Conservation (phyloP, 92 coral and sea anemone genomes). For the Hydrozoanthus gracilis region DNA sequence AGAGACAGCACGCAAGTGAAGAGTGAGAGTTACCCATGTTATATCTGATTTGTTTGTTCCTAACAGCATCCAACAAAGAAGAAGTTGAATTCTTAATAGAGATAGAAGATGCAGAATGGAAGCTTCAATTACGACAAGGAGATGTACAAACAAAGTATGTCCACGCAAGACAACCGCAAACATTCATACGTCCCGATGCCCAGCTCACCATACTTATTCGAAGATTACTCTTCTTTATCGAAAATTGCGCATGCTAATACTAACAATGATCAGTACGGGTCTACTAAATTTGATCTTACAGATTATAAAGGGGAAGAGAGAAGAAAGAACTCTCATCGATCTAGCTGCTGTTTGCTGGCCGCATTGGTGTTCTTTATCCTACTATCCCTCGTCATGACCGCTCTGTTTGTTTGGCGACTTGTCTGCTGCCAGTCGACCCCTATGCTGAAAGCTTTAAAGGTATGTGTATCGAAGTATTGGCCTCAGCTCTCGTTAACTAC, state of each 20-base stretch:
- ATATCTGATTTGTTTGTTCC: background rate
- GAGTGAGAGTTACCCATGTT: background rate
- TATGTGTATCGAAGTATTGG: background rate
- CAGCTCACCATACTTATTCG: constrained; percentile 37
- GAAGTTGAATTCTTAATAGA: background rate
- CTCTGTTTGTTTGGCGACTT: constrained; percentile 49
- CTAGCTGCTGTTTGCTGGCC: constrained; percentile 33
- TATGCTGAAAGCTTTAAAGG: constrained; percentile 1
- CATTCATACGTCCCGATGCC: constrained; percentile 43
- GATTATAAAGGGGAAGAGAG: constrained; percentile 30
- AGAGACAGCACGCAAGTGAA: background rate
- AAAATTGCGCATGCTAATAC: background rate
- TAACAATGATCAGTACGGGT: background rate
- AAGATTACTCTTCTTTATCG: background rate
- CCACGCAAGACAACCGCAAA: constrained; percentile 5
- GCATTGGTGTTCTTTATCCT: constrained; percentile 46
- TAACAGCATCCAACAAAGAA: constrained; percentile 23
- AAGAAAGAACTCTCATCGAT: constrained; percentile 19
- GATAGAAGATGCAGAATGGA: constrained; percentile 38
- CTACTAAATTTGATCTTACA: constrained; percentile 43
- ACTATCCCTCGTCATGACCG: constrained; percentile 58
- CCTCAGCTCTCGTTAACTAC: background rate
- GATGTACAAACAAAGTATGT: constrained; percentile 36
- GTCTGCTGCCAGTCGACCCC: constrained; percentile 5
- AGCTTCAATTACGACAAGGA: constrained; percentile 45